Evolutionary conservation across 1,140 invertebrate species (phyloP).

Genomic region (Chironomus striatipennis): DNA sequence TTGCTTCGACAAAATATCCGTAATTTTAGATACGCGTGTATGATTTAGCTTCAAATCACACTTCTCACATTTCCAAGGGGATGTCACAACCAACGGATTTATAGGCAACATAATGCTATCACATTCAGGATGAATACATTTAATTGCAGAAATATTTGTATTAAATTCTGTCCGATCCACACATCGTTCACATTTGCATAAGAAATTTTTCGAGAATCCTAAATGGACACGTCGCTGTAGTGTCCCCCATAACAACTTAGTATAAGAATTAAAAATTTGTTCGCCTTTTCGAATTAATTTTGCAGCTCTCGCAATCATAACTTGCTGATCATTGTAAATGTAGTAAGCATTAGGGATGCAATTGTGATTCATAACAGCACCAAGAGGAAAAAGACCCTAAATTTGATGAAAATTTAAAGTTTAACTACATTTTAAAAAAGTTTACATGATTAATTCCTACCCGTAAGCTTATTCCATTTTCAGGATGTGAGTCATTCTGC

Average conservation of each 20-base stretch:
- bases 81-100: slow-evolving; percentile 39
- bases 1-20: neutral
- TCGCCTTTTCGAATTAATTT: slow-evolving; percentile 49
- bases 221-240: slow-evolving; percentile 51
- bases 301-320: slow-evolving; percentile 50
- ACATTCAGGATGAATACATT: slow-evolving; percentile 43
- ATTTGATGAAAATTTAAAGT: too few relatives aligned
- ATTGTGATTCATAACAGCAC: slow-evolving; percentile 58
- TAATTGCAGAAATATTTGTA: slow-evolving; percentile 42
- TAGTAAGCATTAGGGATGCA: slow-evolving; percentile 62
- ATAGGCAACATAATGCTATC: slow-evolving; percentile 41
- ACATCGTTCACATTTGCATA: slow-evolving; percentile 57
- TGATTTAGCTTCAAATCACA: slow-evolving; percentile 33
- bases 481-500: slow-evolving; percentile 33
- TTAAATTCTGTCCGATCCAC: slow-evolving; percentile 51
- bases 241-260: slow-evolving; percentile 58
- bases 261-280: slow-evolving; percentile 60
- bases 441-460: too few relatives aligned
- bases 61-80: slow-evolving; percentile 43
- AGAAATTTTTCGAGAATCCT: slow-evolving; percentile 57
- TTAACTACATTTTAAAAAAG: too few relatives aligned
- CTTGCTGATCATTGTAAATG: slow-evolving; percentile 44
- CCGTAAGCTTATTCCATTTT: slow-evolving; percentile 44
- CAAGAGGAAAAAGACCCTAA: slow-evolving; percentile 58
- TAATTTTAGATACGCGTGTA: neutral